Base-by-base conservation (phyloP, 2,797 vertebrate species). In the Tapirus indicus region DNA sequence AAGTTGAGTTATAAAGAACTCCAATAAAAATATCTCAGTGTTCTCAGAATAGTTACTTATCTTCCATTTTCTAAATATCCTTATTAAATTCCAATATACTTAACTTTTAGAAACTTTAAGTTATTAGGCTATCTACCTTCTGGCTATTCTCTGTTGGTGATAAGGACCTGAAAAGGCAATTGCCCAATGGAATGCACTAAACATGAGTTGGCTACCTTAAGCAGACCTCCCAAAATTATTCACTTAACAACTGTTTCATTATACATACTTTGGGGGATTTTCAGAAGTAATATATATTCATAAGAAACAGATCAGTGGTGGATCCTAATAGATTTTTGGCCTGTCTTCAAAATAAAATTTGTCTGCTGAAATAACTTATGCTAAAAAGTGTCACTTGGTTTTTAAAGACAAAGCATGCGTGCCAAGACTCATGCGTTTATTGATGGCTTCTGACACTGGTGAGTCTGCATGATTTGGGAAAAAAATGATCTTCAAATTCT, bases 21-120 rank as follows among this genome's bases (percentile, higher is more conserved):
- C 44, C 69, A 88, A 88, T 92, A 95, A 95, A 92, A 89, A 64
- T 91, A 85, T 25, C 71, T 93, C 49, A 16, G 18, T 93, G 35
- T 94, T 97, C 88, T 97, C 60, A 93, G 78, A 94, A 88, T 82
- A 94, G 94, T 96, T 83, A 93, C 32, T 84, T 94, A 80, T 69
- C 17, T 62, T 80, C 56, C 14, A 75, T 23, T 91, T 95, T 91
- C 66, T 90, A 82, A 96, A 97, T 78, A 94, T 85, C 77, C 72
- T 85, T 78, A 94, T 68, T 90, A 91, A 91, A 88, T 68, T 83
- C 41, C 29, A 71, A 93, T 49, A 88, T 10, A 94, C 56, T 56
- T 86, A 75, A 88, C 72, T 85, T 94, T 85, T 58, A 88, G 60
- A 82, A 95, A 80, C 29, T 41, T 91, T 72, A 75, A 27, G 32